Base-by-base conservation (phyloP, 2,888 invertebrate genomes). In the Conchocele bisecta region DNA sequence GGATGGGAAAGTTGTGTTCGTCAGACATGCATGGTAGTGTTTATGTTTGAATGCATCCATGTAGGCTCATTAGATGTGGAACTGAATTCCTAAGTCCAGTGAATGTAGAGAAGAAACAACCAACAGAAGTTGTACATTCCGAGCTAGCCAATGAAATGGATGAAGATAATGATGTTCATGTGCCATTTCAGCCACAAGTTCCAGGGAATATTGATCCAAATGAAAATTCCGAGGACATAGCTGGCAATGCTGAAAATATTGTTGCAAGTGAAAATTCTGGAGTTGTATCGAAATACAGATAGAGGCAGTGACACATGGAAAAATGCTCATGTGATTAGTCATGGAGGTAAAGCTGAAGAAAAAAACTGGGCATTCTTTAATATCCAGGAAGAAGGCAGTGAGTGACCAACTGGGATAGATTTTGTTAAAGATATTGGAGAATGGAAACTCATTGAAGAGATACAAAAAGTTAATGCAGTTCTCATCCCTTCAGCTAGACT, bases 1-100 rank as follows among this genome's bases (percentile, higher is more conserved):
- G 46, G 75, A 76, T 65, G 73, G 73, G 3, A 56, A 51, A 42
- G 73, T 75, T n/a, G 68, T 79, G 4, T 76, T 81, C 71, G 76
- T 76, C 11, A 51, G 71, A 48, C n/a, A n/a, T n/a, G n/a, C 81
- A 81, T 66, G 76, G 79, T 15, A 71, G 73, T 9, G 48, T 56
- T 2, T 53, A 51, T 54, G 67, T 78, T 2, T 41, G 73, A 48
- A 71, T 76, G 9, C 70, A 73, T 58, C 51, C 67, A 20, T 57
- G 65, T 39, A 68, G 79, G 59, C 39, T 75, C 11, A 37, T 39
- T 53, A 73, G 58, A 48, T 48, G 44, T 51, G 56, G 58, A 31
- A 17, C 13, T 42, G 56, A 66, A 28, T 57, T 60, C 17, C 31
- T 28, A 54, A 29, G 59, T 24, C 42, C 31, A 11, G 46, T 20